Base-by-base conservation (phyloP, 2,888 invertebrate species). In the Eustalomyia histrio region DNA sequence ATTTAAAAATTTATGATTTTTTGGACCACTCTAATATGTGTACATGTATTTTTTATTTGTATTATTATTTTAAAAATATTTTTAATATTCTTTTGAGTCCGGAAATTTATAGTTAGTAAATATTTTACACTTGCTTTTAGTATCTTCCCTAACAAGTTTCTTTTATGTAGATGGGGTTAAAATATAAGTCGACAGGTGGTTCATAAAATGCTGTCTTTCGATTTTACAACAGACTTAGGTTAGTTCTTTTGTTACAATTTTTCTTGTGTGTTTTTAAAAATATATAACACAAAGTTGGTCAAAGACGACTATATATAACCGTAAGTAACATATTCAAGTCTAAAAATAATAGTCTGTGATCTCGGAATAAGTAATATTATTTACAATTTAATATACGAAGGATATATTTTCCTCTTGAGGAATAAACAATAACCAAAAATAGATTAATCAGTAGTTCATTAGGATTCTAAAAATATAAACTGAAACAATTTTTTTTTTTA, bases 161-260 rank as follows among this genome's bases (percentile, higher is more conserved):
- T 35, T 50, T 43, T 12, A 50, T 55, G 7, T n/a, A 61, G 55
- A 73, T 43, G 39, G 79, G 68, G 57, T 43, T 39, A 68, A 47
- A 63, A 18, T 63, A 67, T 64, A 17, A 57, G 84, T 78, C 86
- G 87, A 86, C 88, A 88, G 89, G 89, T 89, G 88, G 85, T 86
- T 85, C 86, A 86, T 88, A 87, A 87, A 89, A 86, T 85, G 82
- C 79, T 84, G 87, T 85, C 84, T 85, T 75, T 86, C 85, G 86
- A 87, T 88, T 86, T 84, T 79, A 85, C 87, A 86, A 84, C 79
- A 35, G 87, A 86, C 85, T n/a, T n/a, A 85, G 85, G 84, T 84
- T 79, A 79, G 73, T 73, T 65, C 53, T 21, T 52, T 79, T 4
- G 3, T 29, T 29, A 29, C 29, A 29, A 60, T 63, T 64, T 80